phyloP scores from a whole-genome alignment of 1,140 invertebrate species.

The Heliconius melpomene region DNA sequence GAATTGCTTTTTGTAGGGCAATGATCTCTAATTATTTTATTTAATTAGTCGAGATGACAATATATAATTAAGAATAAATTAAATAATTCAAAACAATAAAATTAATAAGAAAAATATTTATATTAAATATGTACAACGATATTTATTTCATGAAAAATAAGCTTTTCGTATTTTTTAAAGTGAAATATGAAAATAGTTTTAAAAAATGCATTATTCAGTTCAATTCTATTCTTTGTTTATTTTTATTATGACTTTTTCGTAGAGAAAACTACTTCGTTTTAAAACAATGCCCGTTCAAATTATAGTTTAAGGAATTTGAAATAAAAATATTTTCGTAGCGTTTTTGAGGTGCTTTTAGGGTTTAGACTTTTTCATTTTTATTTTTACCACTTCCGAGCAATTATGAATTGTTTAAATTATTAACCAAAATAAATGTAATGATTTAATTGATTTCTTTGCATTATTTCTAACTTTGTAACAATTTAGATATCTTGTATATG shows the following conservation, averaged over 20 bases:
- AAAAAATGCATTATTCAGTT: not conserved
- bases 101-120: not conserved
- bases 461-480: too few relatives aligned
- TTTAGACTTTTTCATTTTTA: too few relatives aligned
- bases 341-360: too few relatives aligned
- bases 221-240: not conserved
- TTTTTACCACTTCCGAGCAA: too few relatives aligned
- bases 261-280: not conserved
- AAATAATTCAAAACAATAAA: not conserved
- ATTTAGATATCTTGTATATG: too few relatives aligned
- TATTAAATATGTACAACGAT: not conserved
- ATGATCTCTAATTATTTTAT: not conserved
- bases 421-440: too few relatives aligned
- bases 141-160: not conserved
- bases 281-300: not conserved
- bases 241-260: not conserved
- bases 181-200: not conserved
- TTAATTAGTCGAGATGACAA: too few relatives aligned
- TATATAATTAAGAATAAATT: not conserved
- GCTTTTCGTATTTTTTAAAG: not conserved
- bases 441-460: too few relatives aligned
- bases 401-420: too few relatives aligned
- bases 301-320: not conserved
- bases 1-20: not conserved
- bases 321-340: not conserved